Conservation (phyloP, 1,140 invertebrate species). For the Drosophila kanapiae region DNA sequence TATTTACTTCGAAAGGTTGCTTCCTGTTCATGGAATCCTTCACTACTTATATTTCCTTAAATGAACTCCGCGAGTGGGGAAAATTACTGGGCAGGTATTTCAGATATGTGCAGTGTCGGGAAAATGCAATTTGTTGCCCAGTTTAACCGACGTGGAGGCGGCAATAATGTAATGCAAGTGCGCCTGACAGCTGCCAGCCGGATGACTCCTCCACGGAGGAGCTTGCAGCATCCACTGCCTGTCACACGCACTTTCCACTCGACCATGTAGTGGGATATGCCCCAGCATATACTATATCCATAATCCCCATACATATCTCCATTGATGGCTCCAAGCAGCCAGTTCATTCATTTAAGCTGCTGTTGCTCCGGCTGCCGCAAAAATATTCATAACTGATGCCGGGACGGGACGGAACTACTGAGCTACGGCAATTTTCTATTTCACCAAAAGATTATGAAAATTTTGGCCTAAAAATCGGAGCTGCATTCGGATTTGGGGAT, state of each 20-base stretch:
- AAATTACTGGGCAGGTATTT: conserved; percentile 7
- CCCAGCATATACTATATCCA: conserved; percentile 1
- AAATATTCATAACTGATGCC: conserved; percentile 77
- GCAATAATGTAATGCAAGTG: conserved; percentile 66
- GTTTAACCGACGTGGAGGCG: conserved; percentile 52
- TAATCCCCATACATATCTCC: conserved; percentile 20
- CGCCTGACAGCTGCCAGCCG: conserved; percentile 68
- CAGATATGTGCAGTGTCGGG: background rate
- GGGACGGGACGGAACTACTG: background rate
- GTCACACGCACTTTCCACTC: conserved; percentile 62
- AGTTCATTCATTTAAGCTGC: conserved; percentile 64
- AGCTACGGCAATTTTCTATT: conserved; percentile 64
- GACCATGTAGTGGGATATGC: conserved; percentile 14
- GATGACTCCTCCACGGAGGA: conserved; percentile 50
- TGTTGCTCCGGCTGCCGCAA: conserved; percentile 21
- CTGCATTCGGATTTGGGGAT: conserved; percentile 38
- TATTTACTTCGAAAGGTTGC: too few species aligned
- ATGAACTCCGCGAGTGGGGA: background rate
- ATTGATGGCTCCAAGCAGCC: conserved; percentile 28
- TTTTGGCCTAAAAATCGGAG: conserved; percentile 78
- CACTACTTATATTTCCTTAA: background rate
- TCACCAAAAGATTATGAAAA: conserved; percentile 84
- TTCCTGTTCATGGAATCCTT: background rate
- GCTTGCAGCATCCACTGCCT: conserved; percentile 37
- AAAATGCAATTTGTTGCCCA: conserved; percentile 38